These are phyloP conservation scores for Lutjanus campechanus DNA, from an alignment of 2,797 vertebrate genomes.

Conservation along the genomic window DNA sequence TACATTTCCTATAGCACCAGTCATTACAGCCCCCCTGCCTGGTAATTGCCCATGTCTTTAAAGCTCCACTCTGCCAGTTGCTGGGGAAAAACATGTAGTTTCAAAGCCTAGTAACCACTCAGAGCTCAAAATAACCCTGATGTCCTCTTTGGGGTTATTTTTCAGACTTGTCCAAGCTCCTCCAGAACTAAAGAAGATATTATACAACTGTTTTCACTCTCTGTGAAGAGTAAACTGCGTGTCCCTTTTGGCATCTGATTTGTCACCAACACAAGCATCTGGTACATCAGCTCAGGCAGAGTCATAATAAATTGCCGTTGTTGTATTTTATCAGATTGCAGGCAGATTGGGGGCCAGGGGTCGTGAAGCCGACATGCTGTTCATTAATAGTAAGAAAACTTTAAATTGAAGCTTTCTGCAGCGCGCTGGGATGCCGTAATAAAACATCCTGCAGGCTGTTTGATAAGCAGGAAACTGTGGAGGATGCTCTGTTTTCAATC, in stretches of 20 bases:
- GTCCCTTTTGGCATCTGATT: slow-evolving; percentile 21
- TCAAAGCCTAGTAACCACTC: background rate
- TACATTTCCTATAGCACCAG: slow-evolving; percentile 7
- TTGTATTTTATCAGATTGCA: slow-evolving; percentile 36
- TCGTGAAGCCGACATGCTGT: slow-evolving; percentile 21
- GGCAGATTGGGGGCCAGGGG: slow-evolving; percentile 21
- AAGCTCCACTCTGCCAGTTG: background rate
- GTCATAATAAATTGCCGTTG: slow-evolving; percentile 24
- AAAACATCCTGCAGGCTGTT: slow-evolving; percentile 66
- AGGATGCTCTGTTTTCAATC: slow-evolving; percentile 55
- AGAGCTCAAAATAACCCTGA: background rate
- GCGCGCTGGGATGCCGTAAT: slow-evolving; percentile 26
- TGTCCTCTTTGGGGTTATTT: background rate
- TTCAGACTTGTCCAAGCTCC: background rate
- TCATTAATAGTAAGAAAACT: slow-evolving; percentile 58
- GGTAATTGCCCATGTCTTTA: background rate
- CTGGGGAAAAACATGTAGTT: background rate
- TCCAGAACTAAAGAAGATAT: background rate
- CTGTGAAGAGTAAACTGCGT: background rate
- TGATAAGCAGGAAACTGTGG: slow-evolving; percentile 51
- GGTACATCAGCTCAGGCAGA: slow-evolving; percentile 11
- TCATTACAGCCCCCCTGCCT: background rate
- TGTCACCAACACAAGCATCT: slow-evolving; percentile 25
- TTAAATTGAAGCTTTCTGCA: slow-evolving; percentile 55
- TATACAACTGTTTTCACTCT: background rate